Evolutionary conservation across 2,888 invertebrate genomes (phyloP).

Genomic region (Amphiduros pacificus): DNA sequence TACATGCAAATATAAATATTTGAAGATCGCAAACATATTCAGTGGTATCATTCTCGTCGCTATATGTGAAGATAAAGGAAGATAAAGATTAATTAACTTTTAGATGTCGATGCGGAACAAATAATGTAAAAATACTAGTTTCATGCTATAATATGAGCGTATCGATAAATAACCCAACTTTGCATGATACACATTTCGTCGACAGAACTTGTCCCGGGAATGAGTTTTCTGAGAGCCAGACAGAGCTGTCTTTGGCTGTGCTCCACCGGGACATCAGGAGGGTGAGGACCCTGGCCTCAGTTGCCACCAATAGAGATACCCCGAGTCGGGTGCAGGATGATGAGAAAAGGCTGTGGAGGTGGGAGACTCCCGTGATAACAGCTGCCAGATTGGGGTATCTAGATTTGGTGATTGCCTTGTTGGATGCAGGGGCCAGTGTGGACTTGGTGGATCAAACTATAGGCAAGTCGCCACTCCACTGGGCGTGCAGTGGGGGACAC

Average conservation of each 20-base stretch:
- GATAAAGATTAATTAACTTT: no score
- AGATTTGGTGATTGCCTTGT: neutral
- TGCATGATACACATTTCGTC: no score
- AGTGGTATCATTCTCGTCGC: no score
- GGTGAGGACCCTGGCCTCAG: neutral
- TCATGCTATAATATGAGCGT: no score
- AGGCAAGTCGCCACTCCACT: neutral
- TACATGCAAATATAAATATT: neutral
- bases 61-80: no score
- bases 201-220: no score
- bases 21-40: no score
- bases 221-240: no score
- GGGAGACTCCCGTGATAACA: neutral
- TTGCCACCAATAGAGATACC: neutral
- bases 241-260: neutral
- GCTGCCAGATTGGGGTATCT: neutral
- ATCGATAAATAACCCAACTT: no score
- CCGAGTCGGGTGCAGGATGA: neutral
- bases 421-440: neutral
- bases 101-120: no score
- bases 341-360: neutral
- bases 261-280: neutral
- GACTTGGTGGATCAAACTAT: neutral
- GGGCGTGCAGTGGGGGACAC: neutral
- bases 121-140: no score